phyloP scores from a whole-genome alignment of 2,888 invertebrate genomes.

The Perdita meconis region DNA sequence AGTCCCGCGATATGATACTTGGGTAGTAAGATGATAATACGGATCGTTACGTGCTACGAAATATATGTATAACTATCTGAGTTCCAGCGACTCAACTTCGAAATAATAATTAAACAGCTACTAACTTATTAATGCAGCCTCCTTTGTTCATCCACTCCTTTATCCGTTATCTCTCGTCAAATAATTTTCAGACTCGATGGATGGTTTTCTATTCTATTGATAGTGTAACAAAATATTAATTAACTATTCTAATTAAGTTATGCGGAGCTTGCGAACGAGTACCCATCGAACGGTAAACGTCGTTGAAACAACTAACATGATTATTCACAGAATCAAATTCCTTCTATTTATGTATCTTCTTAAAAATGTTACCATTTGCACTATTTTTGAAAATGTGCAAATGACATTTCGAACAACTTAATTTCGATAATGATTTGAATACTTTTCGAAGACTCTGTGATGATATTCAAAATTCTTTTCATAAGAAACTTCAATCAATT shows the following conservation, averaged over 20 bases:
- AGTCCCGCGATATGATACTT: slow-evolving; percentile 42
- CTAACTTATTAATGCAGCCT: not conserved
- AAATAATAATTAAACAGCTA: slow-evolving; percentile 31
- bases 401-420: too few relatives aligned
- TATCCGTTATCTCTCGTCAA: not conserved
- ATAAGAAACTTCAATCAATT: too few relatives aligned
- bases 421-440: too few relatives aligned
- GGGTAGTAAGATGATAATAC: slow-evolving; percentile 34
- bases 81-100: slow-evolving; percentile 16
- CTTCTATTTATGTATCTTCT: too few relatives aligned
- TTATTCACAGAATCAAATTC: too few relatives aligned
- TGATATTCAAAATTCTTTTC: slow-evolving; percentile 18
- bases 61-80: slow-evolving; percentile 32
- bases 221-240: too few relatives aligned
- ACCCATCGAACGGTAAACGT: not conserved
- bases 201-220: too few relatives aligned
- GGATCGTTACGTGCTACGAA: slow-evolving; percentile 44
- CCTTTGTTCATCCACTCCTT: too few relatives aligned
- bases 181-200: not conserved
- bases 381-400: too few relatives aligned
- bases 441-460: not conserved
- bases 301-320: too few relatives aligned
- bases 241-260: not conserved
- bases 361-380: too few relatives aligned
- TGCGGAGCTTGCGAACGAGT: not conserved